Evolutionary conservation across 2,888 invertebrate species (phyloP).

Genomic region (Baronia brevicornis): DNA sequence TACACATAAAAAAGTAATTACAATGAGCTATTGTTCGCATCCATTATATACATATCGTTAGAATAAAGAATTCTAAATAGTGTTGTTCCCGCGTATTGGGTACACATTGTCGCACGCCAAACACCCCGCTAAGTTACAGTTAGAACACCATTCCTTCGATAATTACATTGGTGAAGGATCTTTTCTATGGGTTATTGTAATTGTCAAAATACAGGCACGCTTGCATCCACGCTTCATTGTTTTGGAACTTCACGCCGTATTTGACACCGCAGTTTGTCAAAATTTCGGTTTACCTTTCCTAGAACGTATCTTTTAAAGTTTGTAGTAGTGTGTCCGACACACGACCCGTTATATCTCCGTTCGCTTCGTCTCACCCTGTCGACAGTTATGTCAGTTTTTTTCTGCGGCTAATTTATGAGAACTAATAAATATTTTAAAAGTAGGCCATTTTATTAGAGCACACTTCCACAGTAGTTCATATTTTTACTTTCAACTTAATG

Average conservation of each 20-base stretch:
- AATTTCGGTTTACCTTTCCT: constrained; percentile 70
- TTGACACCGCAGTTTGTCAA: constrained; percentile 68
- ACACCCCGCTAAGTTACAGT: constrained; percentile 63
- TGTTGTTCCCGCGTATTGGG: constrained; percentile 38
- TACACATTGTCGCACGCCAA: constrained; percentile 34
- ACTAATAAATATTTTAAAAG: constrained; percentile 68
- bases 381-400: constrained; percentile 57
- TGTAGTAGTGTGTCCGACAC: constrained; percentile 47
- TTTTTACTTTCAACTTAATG: constrained; percentile 64
- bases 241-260: constrained; percentile 35
- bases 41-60: constrained; percentile 19
- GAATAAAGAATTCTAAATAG: constrained; percentile 21
- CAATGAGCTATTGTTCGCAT: constrained; percentile 5
- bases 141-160: constrained; percentile 50
- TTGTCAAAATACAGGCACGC: constrained; percentile 69
- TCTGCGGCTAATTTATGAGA: constrained; percentile 44
- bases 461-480: constrained; percentile 66
- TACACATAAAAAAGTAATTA: constrained; percentile 15
- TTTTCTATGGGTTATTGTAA: constrained; percentile 55
- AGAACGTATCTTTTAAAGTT: constrained; percentile 49
- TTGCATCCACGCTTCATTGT: constrained; percentile 52
- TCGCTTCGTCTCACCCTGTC: constrained; percentile 35
- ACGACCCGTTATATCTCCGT: constrained; percentile 56
- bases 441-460: constrained; percentile 64
- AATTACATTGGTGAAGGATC: constrained; percentile 66